Conservation (phyloP, 2,113 vertebrate genomes). For the Osmerus mordax region DNA sequence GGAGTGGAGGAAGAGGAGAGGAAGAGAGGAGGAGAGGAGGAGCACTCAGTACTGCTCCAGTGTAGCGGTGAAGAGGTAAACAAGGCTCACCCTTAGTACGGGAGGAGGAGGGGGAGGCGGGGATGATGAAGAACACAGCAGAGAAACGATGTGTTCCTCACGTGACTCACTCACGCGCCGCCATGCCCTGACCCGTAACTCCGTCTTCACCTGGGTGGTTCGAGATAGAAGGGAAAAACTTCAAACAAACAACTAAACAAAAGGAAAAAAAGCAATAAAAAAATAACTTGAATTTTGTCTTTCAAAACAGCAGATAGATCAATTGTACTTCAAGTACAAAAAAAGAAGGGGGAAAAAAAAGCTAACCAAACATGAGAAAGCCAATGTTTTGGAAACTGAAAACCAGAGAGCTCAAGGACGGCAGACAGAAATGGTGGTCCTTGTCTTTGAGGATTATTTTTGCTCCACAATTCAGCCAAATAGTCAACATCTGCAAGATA, state of each 20-base stretch:
- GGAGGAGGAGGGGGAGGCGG: no score
- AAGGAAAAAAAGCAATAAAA: constrained; percentile 4
- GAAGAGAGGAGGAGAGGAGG: no score
- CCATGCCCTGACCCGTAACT: constrained; percentile 4
- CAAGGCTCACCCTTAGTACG: constrained; percentile 37
- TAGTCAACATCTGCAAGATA: no score
- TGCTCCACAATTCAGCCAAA: no score
- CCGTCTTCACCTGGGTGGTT: constrained; percentile 42
- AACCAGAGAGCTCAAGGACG: no score
- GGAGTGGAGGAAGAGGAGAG: constrained; percentile 3
- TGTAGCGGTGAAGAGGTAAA: constrained; percentile 40
- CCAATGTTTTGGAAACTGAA: no score
- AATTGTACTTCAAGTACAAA: not conserved
- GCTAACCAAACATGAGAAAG: no score
- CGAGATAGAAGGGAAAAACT: constrained; percentile 42
- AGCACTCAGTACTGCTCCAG: constrained; percentile 12
- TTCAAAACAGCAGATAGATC: not conserved
- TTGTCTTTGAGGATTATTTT: no score
- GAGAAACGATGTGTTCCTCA: constrained; percentile 40
- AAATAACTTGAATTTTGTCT: not conserved
- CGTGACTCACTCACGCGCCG: constrained; percentile 15
- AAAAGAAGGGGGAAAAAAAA: not conserved
- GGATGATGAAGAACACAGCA: constrained; percentile 34
- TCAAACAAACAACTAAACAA: constrained; percentile 33
- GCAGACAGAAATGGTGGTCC: no score